phyloP scores from a whole-genome alignment of 2,888 invertebrate species.

The Ichneumoninae sp. region DNA sequence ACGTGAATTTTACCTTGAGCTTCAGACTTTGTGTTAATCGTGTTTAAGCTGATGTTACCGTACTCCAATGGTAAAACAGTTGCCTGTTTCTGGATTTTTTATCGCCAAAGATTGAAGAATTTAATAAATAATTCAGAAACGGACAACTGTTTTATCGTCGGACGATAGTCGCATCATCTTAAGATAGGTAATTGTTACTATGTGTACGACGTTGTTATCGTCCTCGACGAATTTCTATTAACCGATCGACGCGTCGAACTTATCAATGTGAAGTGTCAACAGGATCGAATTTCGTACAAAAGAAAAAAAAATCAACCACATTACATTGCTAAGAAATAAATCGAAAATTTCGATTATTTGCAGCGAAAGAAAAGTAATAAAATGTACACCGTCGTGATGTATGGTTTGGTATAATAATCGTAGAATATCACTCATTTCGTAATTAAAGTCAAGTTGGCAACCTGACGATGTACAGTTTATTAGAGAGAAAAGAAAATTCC shows the following conservation, averaged over 20 bases:
- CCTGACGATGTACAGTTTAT: constrained; percentile 51
- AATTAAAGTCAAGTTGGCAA: constrained; percentile 60
- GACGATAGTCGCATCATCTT: background rate
- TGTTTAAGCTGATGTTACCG: constrained; percentile 50
- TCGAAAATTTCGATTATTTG: constrained; percentile 25
- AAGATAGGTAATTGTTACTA: constrained; percentile 48
- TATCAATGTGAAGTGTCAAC: constrained; percentile 2
- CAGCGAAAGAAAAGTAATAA: constrained; percentile 16
- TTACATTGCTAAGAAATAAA: constrained; percentile 1
- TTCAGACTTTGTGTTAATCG: constrained; percentile 80
- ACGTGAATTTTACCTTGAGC: constrained; percentile 88
- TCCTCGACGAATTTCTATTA: constrained; percentile 44
- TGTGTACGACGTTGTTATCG: constrained; percentile 53
- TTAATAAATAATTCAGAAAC: background rate
- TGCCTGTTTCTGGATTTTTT: background rate
- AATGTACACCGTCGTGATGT: constrained; percentile 74
- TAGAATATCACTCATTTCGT: constrained; percentile 71
- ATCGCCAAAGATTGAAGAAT: background rate
- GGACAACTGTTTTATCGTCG: background rate
- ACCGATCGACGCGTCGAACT: constrained; percentile 47
- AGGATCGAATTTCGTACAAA: background rate
- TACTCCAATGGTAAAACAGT: background rate
- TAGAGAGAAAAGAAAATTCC: constrained; percentile 25
- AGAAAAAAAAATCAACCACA: constrained; percentile 30
- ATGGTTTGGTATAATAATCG: constrained; percentile 66